Percentiles rank a stretch among this genome's conserved stretches.
Evolutionary conservation across 2,888 invertebrate species (phyloP).

Genomic region (Hypomecis atomaria): DNA sequence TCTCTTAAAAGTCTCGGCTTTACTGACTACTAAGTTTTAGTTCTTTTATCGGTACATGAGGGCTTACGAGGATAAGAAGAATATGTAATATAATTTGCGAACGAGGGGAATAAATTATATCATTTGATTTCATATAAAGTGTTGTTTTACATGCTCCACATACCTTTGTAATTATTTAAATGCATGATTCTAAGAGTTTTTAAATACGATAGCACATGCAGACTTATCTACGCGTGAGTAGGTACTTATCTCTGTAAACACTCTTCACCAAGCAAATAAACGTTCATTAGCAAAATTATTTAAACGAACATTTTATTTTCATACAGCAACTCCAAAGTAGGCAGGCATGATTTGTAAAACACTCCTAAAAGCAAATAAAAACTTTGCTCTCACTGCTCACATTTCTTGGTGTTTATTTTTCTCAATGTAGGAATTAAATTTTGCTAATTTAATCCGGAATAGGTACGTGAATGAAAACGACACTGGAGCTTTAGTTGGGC

Average conservation of each 20-base stretch:
- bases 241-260: conserved; percentile 2
- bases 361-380: neutral
- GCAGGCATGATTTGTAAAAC: conserved; percentile 1
- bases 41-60: too few species aligned
- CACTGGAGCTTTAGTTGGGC: conserved; percentile 43
- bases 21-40: too few species aligned
- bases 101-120: too few species aligned
- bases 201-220: neutral
- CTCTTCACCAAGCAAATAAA: conserved; percentile 5
- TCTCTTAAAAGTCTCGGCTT: too few species aligned
- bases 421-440: too few species aligned
- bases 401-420: too few species aligned
- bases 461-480: neutral
- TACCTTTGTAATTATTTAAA: too few species aligned
- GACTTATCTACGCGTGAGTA: neutral
- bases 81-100: too few species aligned
- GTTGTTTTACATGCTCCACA: too few species aligned
- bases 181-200: neutral
- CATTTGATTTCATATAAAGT: too few species aligned
- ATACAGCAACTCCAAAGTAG: neutral
- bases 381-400: too few species aligned
- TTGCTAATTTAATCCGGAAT: neutral
- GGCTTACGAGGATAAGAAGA: too few species aligned
- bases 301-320: conserved; percentile 8
- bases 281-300: conserved; percentile 3